Base-by-base conservation (phyloP, 2,797 vertebrate genomes). In the Xiphorhynchus erythropygius region DNA sequence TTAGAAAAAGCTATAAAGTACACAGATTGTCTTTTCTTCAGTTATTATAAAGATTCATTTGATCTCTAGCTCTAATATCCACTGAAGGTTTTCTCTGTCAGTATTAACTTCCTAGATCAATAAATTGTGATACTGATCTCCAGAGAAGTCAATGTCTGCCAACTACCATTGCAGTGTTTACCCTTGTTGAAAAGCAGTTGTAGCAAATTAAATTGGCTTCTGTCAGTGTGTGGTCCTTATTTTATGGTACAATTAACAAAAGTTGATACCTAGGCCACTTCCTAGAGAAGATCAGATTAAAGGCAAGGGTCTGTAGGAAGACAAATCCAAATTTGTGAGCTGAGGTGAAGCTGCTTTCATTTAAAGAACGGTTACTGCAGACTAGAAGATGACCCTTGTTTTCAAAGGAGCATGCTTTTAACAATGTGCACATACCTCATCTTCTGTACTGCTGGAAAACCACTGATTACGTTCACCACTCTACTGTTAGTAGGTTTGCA, bases 11-110 rank as follows among this genome's bases (percentile, higher is more conserved):
- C 85, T 80, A 50, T 90, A 71, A 95, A 93, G 87, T 69, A 90
- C 76, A 90, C 75, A 90, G 78, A 77, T 92, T 89, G 91, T 87
- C 67, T 81, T 94, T 90, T 95, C 87, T 90, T 95, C 35, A 50
- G 83, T 93, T 96, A 77, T 93, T 93, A 64, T 64, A 87, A 95
- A 91, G 94, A 93, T 97, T 96, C 95, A 95, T 95, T 96, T 92
- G 41, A 33, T 96, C 81, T 95, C 53, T 35, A 56, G 50, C 60
- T 95, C 56, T 91, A 96, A 89, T 89, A 95, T 52, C 83, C 70
- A 93, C 56, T 55, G 70, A 87, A 97, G 87, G 64, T 96, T 96
- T 89, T 91, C 79, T 88, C 79, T 90, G 71, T 86, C 84, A 78
- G 78, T 91, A 63, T 93, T 91, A 96, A 90, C 85, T 96, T 92